Conservation (phyloP, 1,140 invertebrate species). For the Radopholus similis region DNA sequence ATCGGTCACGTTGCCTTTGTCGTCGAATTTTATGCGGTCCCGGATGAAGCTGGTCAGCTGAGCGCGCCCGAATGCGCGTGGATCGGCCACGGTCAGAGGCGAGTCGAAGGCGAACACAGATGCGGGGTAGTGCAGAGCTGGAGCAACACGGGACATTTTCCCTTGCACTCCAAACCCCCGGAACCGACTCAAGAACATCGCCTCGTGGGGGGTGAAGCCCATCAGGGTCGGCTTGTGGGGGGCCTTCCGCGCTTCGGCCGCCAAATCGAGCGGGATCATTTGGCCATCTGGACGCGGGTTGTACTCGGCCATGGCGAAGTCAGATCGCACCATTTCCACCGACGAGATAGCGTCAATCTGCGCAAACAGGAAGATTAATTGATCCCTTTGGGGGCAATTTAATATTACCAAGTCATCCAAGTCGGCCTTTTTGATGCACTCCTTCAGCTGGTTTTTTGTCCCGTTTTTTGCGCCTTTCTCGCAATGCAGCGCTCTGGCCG, state of each 20-base stretch:
- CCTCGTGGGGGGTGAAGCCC: constrained; percentile 36
- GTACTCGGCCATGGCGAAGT: constrained; percentile 33
- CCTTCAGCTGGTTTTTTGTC: too few relatives aligned
- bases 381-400: neutral
- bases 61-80: constrained; percentile 3
- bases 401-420: constrained; percentile 12
- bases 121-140: constrained; percentile 29
- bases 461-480: neutral
- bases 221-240: constrained; percentile 41
- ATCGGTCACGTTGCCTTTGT: neutral
- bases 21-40: constrained; percentile 4
- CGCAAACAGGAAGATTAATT: neutral
- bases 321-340: constrained; percentile 30
- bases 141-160: neutral
- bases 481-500: constrained; percentile 3
- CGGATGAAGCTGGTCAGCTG: constrained; percentile 23
- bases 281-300: constrained; percentile 43
- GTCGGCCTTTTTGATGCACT: constrained; percentile 15
- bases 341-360: neutral
- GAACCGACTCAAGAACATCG: constrained; percentile 23
- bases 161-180: neutral
- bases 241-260: neutral
- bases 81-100: constrained; percentile 21
- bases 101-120: constrained; percentile 26
- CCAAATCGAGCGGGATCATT: constrained; percentile 25